Percentiles rank a stretch among this genome's conserved stretches.
Evolutionary conservation across 2,113 vertebrate species (phyloP).

Genomic region (Leuciscus idus): DNA sequence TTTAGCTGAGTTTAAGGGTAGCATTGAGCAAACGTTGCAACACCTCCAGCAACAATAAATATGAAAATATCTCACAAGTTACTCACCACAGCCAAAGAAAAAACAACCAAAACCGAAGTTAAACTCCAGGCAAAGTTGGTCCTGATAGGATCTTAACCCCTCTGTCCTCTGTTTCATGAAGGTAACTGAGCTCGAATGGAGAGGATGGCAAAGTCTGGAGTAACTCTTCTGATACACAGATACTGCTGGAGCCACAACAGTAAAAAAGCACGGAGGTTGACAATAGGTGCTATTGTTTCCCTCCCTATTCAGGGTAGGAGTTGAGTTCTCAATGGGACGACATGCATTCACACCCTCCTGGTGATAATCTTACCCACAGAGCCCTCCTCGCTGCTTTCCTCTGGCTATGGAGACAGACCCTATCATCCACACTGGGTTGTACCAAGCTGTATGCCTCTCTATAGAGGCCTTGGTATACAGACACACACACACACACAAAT

Average conservation of each 20-base stretch:
- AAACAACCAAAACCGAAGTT: not conserved
- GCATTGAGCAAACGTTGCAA: too few relatives aligned
- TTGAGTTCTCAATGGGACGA: conserved; percentile 71
- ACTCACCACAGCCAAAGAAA: conserved; percentile 43
- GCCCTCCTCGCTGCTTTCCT: conserved; percentile 24
- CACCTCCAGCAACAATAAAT: not conserved
- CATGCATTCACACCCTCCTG: conserved; percentile 71
- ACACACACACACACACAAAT: conserved; percentile 34
- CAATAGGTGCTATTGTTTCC: conserved; percentile 78
- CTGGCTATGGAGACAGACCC: conserved; percentile 46
- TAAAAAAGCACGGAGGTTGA: conserved; percentile 65
- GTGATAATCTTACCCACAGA: conserved; percentile 45
- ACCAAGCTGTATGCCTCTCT: conserved; percentile 1
- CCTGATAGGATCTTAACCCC: not conserved
- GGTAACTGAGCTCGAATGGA: conserved; percentile 13
- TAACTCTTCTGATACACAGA: conserved; percentile 41
- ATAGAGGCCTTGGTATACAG: not conserved
- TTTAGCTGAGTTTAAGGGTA: not conserved
- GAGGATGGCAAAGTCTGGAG: conserved; percentile 46
- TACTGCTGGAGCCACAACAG: conserved; percentile 49
- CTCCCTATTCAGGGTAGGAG: conserved; percentile 36
- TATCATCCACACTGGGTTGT: not conserved
- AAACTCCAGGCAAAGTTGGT: conserved; percentile 1
- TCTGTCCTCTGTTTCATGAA: conserved; percentile 31
- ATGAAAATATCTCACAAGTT: not conserved